phyloP scores from a whole-genome alignment of 2,113 vertebrate genomes.

The Ophiodon elongatus region DNA sequence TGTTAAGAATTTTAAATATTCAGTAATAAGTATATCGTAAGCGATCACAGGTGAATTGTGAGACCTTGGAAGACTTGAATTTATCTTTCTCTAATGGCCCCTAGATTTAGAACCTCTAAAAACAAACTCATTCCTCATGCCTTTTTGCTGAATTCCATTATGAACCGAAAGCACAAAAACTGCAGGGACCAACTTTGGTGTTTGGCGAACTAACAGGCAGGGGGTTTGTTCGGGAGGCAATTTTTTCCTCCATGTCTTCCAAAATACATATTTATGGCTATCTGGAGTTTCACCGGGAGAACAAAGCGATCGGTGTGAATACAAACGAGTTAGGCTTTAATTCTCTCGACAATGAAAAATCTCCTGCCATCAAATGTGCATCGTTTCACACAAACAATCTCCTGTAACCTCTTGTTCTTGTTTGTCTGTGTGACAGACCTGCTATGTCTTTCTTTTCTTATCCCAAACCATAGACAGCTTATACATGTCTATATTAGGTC shows the following conservation, averaged over 20 bases:
- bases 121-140: slow-evolving; percentile 28
- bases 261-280: slow-evolving; percentile 55
- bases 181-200: slow-evolving; percentile 6
- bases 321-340: slow-evolving; percentile 19
- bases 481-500: background rate
- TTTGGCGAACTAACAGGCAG: slow-evolving; percentile 20
- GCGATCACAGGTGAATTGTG: background rate
- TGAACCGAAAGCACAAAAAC: slow-evolving; percentile 11
- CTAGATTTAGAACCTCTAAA: slow-evolving; percentile 7
- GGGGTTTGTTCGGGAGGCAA: slow-evolving; percentile 10
- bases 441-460: background rate
- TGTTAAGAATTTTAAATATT: background rate
- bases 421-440: background rate
- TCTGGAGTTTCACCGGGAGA: slow-evolving; percentile 20
- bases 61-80: background rate
- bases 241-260: slow-evolving; percentile 18
- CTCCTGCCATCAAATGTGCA: background rate
- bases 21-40: background rate
- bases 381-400: background rate
- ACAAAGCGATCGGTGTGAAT: slow-evolving; percentile 37
- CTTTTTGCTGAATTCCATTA: slow-evolving; percentile 30
- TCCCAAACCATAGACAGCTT: background rate
- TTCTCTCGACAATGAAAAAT: background rate
- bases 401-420: background rate
- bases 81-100: background rate